Evolutionary conservation across 2,888 invertebrate species (phyloP), one percentile per base, ranked within the genome.

Genomic region (Erebia aethiops): DNA sequence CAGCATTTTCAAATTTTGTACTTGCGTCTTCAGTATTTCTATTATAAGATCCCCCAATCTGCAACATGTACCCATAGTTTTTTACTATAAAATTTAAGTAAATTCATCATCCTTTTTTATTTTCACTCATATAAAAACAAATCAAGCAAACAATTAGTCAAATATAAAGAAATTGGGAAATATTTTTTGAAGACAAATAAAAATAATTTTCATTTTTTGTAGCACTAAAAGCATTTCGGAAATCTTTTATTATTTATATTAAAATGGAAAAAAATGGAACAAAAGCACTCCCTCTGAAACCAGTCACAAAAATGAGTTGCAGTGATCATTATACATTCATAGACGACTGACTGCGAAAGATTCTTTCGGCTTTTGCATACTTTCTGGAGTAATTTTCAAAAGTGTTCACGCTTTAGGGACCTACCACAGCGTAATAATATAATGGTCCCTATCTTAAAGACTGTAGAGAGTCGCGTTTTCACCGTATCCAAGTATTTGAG

Each of bases 281-380:
- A 80, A 77, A 79, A 75, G 77, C 74, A 60, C 69, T 74, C 67
- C 69, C 75, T 74, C 74, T 73, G 73, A 67, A 68, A 72, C 75
- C 78, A 75, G 73, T 73, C 77, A 76, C 76, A 77, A 79, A 54
- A 78, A 76, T 71, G 77, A 79, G 78, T 75, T 78, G 79, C 82
- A 78, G 76, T 78, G 82, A 89, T 91, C 92, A 90, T 92, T 92
- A 92, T 91, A 91, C 84, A 88, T 90, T 92, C 87, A 91, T 89
- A 89, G 87, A 79, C 85, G 90, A 87, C 79, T 88, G 90, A 75
- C 81, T 86, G 80, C 82, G 85, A 87, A 87, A 87, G 87, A 88
- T 86, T 87, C 84, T 81, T 85, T 83, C 81, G 79, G 79, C 84
- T 81, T 79, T 74, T 72, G 81, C 81, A 83, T 84, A 84, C 85